Conservation (phyloP, 2,797 vertebrate genomes). For the Sebastes kiyomatsui region DNA sequence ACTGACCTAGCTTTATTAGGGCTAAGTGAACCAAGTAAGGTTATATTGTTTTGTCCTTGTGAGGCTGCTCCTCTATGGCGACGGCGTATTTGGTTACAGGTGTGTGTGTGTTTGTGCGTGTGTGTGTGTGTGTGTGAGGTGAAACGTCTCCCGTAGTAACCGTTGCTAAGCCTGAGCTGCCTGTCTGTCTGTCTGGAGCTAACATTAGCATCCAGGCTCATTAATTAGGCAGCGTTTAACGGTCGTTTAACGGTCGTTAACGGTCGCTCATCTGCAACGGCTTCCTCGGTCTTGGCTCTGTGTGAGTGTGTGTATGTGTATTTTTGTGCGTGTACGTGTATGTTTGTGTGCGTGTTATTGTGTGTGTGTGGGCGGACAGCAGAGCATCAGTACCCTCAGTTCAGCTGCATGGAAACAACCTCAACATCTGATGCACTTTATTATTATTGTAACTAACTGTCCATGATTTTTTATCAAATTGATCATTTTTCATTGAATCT, state of each 20-base stretch:
- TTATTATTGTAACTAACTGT: not conserved
- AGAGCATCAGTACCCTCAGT: not conserved
- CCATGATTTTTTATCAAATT: not conserved
- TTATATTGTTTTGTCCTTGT: not conserved
- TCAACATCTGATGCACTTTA: not conserved
- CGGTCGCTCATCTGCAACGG: not conserved
- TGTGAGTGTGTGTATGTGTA: not conserved
- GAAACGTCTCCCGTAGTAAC: constrained; percentile 46
- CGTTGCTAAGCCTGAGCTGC: constrained; percentile 23
- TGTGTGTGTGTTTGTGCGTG: not conserved
- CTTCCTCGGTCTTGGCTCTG: not conserved
- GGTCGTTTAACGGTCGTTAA: not conserved
- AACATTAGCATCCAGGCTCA: constrained; percentile 11
- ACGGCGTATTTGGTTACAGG: constrained; percentile 4
- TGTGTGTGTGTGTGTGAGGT: not conserved
- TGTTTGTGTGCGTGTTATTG: not conserved
- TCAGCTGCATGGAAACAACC: not conserved
- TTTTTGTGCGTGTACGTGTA: not conserved
- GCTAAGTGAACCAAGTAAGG: not conserved
- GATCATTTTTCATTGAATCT: not conserved
- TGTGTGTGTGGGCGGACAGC: constrained; percentile 23
- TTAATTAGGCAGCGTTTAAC: constrained; percentile 16
- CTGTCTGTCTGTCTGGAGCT: constrained; percentile 8
- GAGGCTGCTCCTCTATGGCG: not conserved
- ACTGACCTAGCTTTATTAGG: not conserved